A percentile compares a stretch with the other conserved stretches of the same genome.
Conservation (phyloP, 2,797 vertebrate species). For the Pampus argenteus region DNA sequence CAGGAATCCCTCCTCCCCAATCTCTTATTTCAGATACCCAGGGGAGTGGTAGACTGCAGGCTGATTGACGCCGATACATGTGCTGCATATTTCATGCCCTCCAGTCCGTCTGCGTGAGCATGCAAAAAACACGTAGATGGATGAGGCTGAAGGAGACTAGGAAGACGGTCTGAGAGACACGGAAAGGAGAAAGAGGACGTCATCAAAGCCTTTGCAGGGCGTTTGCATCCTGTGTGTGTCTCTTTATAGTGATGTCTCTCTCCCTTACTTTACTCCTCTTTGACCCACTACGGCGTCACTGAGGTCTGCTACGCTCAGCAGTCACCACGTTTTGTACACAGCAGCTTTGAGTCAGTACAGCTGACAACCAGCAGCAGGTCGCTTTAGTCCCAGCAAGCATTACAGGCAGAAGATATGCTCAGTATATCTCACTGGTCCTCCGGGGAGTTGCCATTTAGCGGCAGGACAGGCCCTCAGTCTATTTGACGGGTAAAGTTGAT, state of each 20-base stretch:
- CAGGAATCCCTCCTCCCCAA: conserved; percentile 71
- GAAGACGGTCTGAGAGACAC: too few species aligned
- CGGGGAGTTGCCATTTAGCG: conserved; percentile 66
- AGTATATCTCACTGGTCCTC: conserved; percentile 68
- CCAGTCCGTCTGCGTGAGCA: conserved; percentile 62
- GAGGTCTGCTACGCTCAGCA: conserved; percentile 76
- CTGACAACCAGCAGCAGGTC: conserved; percentile 71
- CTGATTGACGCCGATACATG: conserved; percentile 81
- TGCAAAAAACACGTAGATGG: conserved; percentile 30
- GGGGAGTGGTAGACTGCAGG: conserved; percentile 74
- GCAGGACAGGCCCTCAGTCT: conserved; percentile 52
- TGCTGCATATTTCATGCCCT: conserved; percentile 80
- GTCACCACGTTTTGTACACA: conserved; percentile 66
- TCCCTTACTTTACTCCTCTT: conserved; percentile 66
- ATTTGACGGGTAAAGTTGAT: conserved; percentile 66
- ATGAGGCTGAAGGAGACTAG: too few species aligned
- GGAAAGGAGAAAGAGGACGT: conserved; percentile 14
- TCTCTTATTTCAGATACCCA: conserved; percentile 69
- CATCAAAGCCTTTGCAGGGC: conserved; percentile 28
- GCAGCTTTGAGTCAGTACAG: conserved; percentile 63
- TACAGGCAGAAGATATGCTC: conserved; percentile 66
- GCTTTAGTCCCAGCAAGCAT: conserved; percentile 70
- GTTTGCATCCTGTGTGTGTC: conserved; percentile 30
- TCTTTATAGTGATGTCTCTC: conserved; percentile 60
- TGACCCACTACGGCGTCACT: conserved; percentile 73